Evolutionary conservation across 2,797 vertebrate genomes (phyloP).

Genomic region (Bothrops alternatus): DNA sequence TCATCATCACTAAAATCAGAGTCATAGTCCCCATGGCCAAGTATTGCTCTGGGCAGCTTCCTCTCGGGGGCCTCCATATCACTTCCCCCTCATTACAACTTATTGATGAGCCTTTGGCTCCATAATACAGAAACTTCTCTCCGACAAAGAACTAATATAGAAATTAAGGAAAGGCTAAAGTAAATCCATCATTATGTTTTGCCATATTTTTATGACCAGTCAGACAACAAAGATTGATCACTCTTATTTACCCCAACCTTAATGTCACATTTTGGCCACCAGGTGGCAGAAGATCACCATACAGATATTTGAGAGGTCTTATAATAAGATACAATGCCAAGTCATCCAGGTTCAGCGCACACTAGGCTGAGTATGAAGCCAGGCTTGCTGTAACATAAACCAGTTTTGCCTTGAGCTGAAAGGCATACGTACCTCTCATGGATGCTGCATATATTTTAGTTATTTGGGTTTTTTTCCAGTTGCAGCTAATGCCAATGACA

Average conservation of each 20-base stretch:
- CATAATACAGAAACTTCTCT: too few species aligned
- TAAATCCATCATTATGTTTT: background rate
- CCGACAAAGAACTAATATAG: background rate
- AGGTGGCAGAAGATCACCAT: constrained; percentile 70
- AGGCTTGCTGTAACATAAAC: background rate
- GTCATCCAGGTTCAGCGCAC: background rate
- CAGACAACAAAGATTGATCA: background rate
- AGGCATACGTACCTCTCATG: background rate
- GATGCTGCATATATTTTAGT: background rate
- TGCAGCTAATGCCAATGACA: background rate
- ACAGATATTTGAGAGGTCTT: constrained; percentile 16
- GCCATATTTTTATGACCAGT: background rate
- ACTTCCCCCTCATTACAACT: background rate
- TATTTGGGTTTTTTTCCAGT: background rate
- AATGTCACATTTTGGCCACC: constrained; percentile 56
- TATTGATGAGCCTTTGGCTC: background rate
- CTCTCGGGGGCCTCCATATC: too few species aligned
- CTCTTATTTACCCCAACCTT: background rate
- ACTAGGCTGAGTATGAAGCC: background rate
- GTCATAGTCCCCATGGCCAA: too few species aligned
- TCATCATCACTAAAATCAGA: too few species aligned
- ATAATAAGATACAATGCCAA: background rate
- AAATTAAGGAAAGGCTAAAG: background rate
- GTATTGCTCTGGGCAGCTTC: too few species aligned
- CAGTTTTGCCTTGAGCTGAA: background rate